phyloP scores from a whole-genome alignment of 2,888 invertebrate species.

The Hymenopus coronatus region DNA sequence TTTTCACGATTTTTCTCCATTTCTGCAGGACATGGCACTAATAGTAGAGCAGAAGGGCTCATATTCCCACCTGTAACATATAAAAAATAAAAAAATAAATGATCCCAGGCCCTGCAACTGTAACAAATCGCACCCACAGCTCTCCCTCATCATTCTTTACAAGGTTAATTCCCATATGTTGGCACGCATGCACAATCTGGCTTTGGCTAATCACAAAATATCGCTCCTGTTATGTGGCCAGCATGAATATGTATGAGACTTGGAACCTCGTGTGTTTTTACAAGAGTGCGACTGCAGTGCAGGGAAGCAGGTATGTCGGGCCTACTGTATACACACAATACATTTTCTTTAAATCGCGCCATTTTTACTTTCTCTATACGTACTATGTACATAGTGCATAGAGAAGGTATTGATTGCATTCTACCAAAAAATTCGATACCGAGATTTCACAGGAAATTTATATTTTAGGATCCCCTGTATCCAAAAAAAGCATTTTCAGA shows the following conservation, averaged over 20 bases:
- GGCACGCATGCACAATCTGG: background rate
- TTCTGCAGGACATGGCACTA: background rate
- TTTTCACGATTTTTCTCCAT: background rate
- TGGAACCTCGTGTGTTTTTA: background rate
- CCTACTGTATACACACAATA: background rate
- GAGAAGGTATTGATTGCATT: no score
- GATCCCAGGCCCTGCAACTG: background rate
- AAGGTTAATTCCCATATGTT: conserved; percentile 18
- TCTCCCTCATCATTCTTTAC: background rate
- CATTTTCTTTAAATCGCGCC: background rate
- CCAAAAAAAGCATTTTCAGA: no score
- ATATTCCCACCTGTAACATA: background rate
- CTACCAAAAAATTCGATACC: no score
- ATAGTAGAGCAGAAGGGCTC: background rate
- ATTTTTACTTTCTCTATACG: no score
- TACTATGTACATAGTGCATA: no score
- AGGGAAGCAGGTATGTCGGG: background rate
- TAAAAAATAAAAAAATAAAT: conserved; percentile 3
- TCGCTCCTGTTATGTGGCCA: conserved; percentile 4
- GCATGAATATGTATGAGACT: conserved; percentile 3
- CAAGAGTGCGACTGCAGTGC: background rate
- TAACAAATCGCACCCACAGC: background rate
- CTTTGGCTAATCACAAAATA: conserved; percentile 10
- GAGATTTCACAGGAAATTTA: no score
- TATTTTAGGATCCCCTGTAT: no score